phyloP scores from a whole-genome alignment of 2,113 vertebrate species.

The Orycteropus afer region DNA sequence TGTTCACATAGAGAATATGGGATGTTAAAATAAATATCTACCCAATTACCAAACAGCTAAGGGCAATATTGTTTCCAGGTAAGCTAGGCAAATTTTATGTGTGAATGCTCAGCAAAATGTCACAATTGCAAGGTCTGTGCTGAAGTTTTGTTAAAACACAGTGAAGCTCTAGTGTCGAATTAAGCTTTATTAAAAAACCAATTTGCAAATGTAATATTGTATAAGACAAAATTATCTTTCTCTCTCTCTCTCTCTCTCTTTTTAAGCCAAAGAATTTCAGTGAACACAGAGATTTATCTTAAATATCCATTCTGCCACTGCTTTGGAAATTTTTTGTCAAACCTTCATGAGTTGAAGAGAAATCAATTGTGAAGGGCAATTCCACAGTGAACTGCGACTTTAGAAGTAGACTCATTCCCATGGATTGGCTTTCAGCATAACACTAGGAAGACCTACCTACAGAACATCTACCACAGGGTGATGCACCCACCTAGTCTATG shows the following conservation, averaged over 20 bases:
- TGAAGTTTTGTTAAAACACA: conserved; percentile 44
- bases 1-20: conserved; percentile 73
- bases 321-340: not conserved
- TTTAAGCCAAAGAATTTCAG: conserved; percentile 3
- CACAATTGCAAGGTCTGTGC: conserved; percentile 83
- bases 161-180: not conserved
- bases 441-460: no score
- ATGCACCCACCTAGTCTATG: no score
- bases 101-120: conserved; percentile 86
- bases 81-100: conserved; percentile 83
- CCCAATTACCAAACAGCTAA: conserved; percentile 66
- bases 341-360: not conserved
- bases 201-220: not conserved
- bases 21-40: conserved; percentile 78
- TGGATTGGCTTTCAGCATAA: no score
- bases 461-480: no score
- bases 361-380: not conserved
- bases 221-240: not conserved
- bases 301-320: not conserved
- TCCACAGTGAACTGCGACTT: not conserved
- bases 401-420: no score
- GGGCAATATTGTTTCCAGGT: conserved; percentile 81
- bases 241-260: not conserved
- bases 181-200: conserved; percentile 50
- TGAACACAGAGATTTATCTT: not conserved